phyloP scores from a whole-genome alignment of 1,140 invertebrate genomes.

The Hesperophylax magnus region DNA sequence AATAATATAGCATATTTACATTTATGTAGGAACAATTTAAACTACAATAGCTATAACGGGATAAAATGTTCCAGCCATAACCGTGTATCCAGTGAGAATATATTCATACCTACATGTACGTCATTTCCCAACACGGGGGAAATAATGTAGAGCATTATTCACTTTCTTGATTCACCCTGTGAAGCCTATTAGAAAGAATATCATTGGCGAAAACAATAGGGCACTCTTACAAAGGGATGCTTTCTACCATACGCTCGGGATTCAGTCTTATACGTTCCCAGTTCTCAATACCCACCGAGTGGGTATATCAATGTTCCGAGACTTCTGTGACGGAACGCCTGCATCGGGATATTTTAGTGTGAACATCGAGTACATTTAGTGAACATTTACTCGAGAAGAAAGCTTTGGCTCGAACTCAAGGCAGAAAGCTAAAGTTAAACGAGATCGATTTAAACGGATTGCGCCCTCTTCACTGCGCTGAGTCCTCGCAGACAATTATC shows the following conservation, averaged over 20 bases:
- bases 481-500: constrained; percentile 3
- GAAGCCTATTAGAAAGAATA: constrained; percentile 47
- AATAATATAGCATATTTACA: too few relatives aligned
- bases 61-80: too few relatives aligned
- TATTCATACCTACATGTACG: neutral
- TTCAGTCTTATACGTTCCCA: constrained; percentile 27
- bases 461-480: neutral
- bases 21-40: too few relatives aligned
- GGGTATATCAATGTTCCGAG: constrained; percentile 11
- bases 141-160: constrained; percentile 52
- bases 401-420: neutral
- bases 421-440: constrained; percentile 6
- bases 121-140: constrained; percentile 14
- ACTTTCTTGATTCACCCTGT: constrained; percentile 39
- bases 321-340: neutral
- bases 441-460: constrained; percentile 11
- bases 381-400: constrained; percentile 19
- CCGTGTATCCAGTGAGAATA: neutral
- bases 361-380: neutral
- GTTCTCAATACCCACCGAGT: neutral
- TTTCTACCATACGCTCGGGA: constrained; percentile 25
- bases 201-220: constrained; percentile 52
- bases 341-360: neutral
- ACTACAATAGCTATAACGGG: too few relatives aligned
- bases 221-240: constrained; percentile 39